Conservation (phyloP, 2,888 invertebrate species). For the Melangyna quadrimaculata region DNA sequence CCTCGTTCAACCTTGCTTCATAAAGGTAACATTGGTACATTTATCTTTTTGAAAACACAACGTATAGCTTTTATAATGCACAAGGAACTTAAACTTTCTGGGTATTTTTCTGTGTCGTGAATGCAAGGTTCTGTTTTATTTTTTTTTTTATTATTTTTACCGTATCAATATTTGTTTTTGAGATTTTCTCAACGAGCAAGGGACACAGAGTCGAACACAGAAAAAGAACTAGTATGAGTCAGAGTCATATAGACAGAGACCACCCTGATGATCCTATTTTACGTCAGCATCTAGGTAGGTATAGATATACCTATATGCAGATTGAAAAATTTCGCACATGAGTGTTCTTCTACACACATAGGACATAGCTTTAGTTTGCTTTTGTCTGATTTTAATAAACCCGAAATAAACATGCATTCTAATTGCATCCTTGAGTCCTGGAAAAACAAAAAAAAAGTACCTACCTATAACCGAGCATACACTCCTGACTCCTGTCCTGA, state of each 20-base stretch:
- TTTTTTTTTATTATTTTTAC: constrained; percentile 22
- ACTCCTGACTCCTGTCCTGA: neutral
- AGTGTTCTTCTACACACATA: neutral
- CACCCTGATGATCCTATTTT: neutral
- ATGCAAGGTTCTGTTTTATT: constrained; percentile 26
- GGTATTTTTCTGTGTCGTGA: constrained; percentile 19
- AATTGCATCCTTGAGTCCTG: constrained; percentile 58
- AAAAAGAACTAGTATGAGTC: neutral
- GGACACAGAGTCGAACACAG: constrained; percentile 8
- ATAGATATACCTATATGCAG: too few species aligned
- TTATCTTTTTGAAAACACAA: constrained; percentile 24
- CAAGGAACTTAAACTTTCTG: constrained; percentile 21
- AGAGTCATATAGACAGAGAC: neutral
- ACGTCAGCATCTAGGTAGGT: too few species aligned
- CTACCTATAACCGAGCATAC: neutral
- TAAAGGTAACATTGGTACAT: too few species aligned
- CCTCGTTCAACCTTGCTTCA: constrained; percentile 42
- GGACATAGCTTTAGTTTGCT: neutral
- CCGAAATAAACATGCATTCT: constrained; percentile 67
- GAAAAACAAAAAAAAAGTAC: neutral
- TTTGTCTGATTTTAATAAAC: constrained; percentile 68
- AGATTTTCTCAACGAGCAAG: constrained; percentile 47
- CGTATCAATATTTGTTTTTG: constrained; percentile 66
- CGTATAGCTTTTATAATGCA: constrained; percentile 22
- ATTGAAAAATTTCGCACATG: constrained; percentile 53